A percentile compares a stretch with the other conserved stretches of the same genome.
Conservation (phyloP, 2,113 vertebrate genomes). For the Oreochromis niloticus region DNA sequence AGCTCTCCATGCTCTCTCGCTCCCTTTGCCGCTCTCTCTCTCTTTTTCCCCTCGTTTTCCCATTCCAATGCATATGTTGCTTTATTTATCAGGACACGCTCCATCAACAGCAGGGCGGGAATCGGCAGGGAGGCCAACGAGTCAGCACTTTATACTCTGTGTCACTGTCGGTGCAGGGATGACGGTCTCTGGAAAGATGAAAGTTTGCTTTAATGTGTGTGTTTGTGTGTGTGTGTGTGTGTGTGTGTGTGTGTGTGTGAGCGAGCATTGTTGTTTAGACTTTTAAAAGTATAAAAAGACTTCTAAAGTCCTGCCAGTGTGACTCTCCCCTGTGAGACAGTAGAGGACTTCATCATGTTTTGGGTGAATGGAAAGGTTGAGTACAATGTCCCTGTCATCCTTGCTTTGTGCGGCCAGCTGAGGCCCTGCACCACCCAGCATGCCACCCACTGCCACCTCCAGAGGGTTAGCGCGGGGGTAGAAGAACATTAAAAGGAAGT, state of each 20-base stretch:
- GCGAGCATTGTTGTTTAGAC: slow-evolving; percentile 27
- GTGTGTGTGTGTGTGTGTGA: not conserved
- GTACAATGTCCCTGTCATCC: slow-evolving; percentile 35
- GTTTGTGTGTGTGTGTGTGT: not conserved
- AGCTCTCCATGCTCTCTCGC: slow-evolving; percentile 21
- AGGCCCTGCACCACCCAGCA: not conserved
- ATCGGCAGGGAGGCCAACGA: slow-evolving; percentile 37
- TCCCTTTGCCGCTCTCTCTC: not conserved
- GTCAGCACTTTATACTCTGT: slow-evolving; percentile 41
- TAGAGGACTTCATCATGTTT: slow-evolving; percentile 40
- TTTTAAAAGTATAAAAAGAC: slow-evolving; percentile 28
- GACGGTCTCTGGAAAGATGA: slow-evolving; percentile 17
- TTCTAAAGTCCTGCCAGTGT: slow-evolving; percentile 30
- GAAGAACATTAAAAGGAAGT: not conserved
- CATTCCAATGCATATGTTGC: slow-evolving; percentile 47
- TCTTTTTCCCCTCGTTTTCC: not conserved
- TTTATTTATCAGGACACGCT: slow-evolving; percentile 62
- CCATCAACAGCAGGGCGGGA: slow-evolving; percentile 12
- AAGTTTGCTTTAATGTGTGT: slow-evolving; percentile 8
- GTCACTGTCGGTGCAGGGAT: slow-evolving; percentile 10
- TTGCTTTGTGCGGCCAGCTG: slow-evolving; percentile 25
- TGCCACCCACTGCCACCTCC: slow-evolving; percentile 1
- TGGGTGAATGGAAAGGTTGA: slow-evolving; percentile 43
- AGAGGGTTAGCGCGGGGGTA: not conserved
- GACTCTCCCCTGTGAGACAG: slow-evolving; percentile 35